These are phyloP conservation scores for Ginglymostoma cirratum DNA, from an alignment of 2,113 vertebrate species.

Conservation along the genomic window DNA sequence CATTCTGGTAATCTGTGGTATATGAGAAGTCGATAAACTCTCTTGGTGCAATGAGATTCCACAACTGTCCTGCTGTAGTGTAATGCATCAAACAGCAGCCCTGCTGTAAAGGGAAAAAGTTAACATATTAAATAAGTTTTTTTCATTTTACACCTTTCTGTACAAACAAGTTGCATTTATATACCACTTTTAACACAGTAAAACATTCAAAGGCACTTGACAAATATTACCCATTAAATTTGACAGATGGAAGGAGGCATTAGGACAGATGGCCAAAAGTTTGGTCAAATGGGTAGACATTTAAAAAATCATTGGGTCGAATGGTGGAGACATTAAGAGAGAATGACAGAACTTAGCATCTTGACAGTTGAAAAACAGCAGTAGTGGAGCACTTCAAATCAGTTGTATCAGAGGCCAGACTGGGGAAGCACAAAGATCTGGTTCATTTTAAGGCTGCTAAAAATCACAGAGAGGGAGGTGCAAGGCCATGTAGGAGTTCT, in stretches of 20 bases:
- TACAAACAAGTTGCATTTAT: background rate
- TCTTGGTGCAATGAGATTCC: slow-evolving; percentile 72
- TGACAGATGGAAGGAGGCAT: no score
- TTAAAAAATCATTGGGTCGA: background rate
- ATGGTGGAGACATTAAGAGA: no score
- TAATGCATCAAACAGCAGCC: slow-evolving; percentile 74
- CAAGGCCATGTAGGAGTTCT: no score
- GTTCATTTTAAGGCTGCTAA: background rate
- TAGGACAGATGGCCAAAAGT: background rate
- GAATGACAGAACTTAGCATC: no score
- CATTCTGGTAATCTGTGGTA: slow-evolving; percentile 64
- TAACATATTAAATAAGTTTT: background rate
- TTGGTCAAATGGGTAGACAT: background rate
- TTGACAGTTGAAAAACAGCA: no score
- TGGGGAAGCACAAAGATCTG: background rate
- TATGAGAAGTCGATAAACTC: slow-evolving; percentile 81
- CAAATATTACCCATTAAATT: background rate
- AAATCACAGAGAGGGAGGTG: background rate
- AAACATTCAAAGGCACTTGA: background rate
- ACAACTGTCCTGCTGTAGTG: slow-evolving; percentile 72
- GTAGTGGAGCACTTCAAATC: no score
- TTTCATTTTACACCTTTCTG: background rate
- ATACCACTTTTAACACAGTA: background rate
- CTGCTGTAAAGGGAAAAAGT: slow-evolving; percentile 47
- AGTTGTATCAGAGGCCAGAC: no score